Conservation (phyloP, 2,113 vertebrate genomes). For the Nesogale talazaci region DNA sequence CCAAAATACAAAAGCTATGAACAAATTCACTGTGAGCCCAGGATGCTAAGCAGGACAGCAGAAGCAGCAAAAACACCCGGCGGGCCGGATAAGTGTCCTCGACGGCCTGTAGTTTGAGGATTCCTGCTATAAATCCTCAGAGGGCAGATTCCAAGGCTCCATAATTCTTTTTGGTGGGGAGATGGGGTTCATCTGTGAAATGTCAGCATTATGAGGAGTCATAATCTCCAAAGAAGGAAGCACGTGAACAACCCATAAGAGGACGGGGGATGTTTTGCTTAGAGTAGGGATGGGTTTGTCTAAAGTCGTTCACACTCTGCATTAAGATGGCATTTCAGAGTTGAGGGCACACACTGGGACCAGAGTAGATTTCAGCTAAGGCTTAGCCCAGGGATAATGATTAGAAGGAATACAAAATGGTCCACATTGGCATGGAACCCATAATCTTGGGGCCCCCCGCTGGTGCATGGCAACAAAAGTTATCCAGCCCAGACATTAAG, state of each 20-base stretch:
- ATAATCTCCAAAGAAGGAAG: conserved; percentile 6
- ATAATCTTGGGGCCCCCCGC: not conserved
- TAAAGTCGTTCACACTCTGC: not conserved
- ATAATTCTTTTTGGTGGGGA: not conserved
- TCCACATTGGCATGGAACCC: not conserved
- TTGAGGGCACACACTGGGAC: not conserved
- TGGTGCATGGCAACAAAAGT: not conserved
- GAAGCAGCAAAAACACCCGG: too few species aligned
- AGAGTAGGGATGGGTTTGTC: not conserved
- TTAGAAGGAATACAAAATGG: not conserved
- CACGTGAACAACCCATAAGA: not conserved
- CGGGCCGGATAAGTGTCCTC: too few species aligned
- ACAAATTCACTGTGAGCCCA: too few species aligned
- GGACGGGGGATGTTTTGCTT: conserved; percentile 1
- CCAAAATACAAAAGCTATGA: too few species aligned
- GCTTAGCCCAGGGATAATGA: not conserved
- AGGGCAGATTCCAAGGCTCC: not conserved
- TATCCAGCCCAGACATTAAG: conserved; percentile 15
- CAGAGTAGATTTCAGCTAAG: not conserved
- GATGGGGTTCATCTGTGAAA: not conserved
- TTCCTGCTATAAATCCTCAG: not conserved
- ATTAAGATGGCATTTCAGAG: not conserved
- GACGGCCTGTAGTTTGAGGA: too few species aligned
- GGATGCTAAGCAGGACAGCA: too few species aligned
- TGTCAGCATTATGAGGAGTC: conserved; percentile 12